Percentiles rank a stretch among this genome's conserved stretches.
These are phyloP conservation scores for Cyanoramphus novaezelandiae DNA, from an alignment of 2,113 vertebrate genomes.

Conservation along the genomic window DNA sequence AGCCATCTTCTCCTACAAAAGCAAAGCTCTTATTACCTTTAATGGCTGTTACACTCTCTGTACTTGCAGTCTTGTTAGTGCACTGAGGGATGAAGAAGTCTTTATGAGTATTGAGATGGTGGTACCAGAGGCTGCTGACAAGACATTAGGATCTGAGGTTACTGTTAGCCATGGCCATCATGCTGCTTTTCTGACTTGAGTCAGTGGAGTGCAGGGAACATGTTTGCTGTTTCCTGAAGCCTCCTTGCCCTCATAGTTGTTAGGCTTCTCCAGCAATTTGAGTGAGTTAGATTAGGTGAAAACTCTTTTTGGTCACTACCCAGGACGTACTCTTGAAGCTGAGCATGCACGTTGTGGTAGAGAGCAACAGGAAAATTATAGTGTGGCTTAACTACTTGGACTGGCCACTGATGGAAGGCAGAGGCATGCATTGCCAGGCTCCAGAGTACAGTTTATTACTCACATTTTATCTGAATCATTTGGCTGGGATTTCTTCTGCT, in stretches of 20 bases:
- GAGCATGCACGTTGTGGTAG: not conserved
- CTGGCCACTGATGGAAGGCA: not conserved
- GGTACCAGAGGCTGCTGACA: not conserved
- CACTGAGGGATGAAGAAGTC: not conserved
- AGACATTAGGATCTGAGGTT: not conserved
- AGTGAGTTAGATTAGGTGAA: not conserved
- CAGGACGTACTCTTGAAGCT: not conserved
- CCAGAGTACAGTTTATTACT: not conserved
- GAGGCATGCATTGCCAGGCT: not conserved
- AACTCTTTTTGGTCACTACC: not conserved
- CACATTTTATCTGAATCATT: not conserved
- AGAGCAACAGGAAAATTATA: not conserved
- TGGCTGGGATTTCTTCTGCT: not conserved
- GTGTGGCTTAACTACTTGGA: not conserved
- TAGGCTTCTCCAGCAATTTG: not conserved
- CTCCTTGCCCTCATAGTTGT: not conserved
- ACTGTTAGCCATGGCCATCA: not conserved
- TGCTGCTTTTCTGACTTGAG: not conserved
- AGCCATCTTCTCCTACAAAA: rapidly evolving
- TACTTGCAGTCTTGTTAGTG: not conserved
- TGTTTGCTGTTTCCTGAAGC: not conserved
- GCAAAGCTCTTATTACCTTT: not conserved
- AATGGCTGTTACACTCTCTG: not conserved
- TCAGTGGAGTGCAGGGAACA: not conserved
- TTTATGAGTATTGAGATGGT: not conserved